phyloP scores from a whole-genome alignment of 2,888 invertebrate genomes.

The Leucoptera coffeella region DNA sequence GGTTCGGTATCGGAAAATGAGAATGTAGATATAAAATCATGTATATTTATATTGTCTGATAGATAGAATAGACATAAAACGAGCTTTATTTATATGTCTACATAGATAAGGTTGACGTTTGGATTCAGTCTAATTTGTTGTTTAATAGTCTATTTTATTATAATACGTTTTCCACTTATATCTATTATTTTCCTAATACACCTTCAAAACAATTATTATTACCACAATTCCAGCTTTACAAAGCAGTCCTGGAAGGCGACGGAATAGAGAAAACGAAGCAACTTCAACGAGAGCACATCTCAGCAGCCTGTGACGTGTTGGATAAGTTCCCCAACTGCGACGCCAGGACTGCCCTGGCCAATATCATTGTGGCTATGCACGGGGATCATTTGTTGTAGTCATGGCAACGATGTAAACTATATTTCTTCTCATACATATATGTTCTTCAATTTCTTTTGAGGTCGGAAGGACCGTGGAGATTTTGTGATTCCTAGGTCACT shows the following conservation, averaged over 20 bases:
- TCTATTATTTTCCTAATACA: too few relatives aligned
- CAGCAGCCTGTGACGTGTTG: slow-evolving; percentile 68
- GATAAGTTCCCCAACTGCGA: slow-evolving; percentile 73
- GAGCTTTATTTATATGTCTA: too few relatives aligned
- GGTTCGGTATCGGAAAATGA: too few relatives aligned
- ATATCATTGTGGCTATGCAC: slow-evolving; percentile 83
- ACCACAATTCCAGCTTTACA: slow-evolving; percentile 29
- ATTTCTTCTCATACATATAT: neutral
- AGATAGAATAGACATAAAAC: too few relatives aligned
- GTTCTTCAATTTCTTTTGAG: too few relatives aligned
- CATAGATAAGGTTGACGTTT: neutral
- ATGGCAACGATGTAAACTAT: neutral
- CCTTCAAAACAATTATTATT: neutral
- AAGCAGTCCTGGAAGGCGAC: slow-evolving; percentile 59
- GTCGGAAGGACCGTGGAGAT: too few relatives aligned
- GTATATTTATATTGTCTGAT: too few relatives aligned
- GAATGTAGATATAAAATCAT: too few relatives aligned
- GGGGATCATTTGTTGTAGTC: slow-evolving; percentile 25
- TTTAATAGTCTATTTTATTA: too few relatives aligned
- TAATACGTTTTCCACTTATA: too few relatives aligned
- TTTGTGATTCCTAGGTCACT: too few relatives aligned
- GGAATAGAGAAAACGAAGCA: slow-evolving; percentile 69
- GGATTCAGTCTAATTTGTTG: neutral
- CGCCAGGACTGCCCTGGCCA: slow-evolving; percentile 76
- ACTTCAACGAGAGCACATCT: slow-evolving; percentile 69